A percentile compares a stretch with the other conserved stretches of the same genome.
Evolutionary conservation across 2,113 vertebrate genomes (phyloP).

Genomic region (Crypturellus undulatus): DNA sequence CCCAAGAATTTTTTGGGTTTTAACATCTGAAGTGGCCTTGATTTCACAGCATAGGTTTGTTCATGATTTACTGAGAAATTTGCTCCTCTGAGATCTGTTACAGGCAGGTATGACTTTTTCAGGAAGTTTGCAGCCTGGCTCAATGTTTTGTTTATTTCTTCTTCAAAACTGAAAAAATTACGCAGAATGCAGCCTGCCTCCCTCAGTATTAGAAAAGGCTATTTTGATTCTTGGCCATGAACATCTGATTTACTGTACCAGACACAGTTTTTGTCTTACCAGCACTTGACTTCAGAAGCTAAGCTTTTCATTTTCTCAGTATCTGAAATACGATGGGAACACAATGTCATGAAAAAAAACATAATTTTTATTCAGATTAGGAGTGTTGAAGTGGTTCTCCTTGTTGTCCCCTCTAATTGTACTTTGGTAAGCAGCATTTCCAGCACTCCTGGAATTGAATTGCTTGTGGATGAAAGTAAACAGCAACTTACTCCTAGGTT

Average conservation of each 20-base stretch:
- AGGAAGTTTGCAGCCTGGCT: neutral
- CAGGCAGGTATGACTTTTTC: constrained; percentile 39
- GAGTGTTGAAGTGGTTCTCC: neutral
- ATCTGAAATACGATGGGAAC: neutral
- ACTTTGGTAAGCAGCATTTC: neutral
- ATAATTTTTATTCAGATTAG: neutral
- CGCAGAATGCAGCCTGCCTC: neutral
- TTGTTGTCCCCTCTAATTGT: neutral
- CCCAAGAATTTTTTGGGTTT: neutral
- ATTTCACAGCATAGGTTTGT: neutral
- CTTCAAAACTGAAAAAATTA: constrained; percentile 19
- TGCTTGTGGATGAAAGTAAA: neutral
- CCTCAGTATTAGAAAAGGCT: neutral
- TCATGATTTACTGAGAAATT: constrained; percentile 7
- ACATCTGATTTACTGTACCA: neutral
- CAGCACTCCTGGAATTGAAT: neutral
- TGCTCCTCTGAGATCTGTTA: neutral
- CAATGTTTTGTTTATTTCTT: constrained; percentile 25
- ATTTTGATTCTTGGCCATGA: neutral
- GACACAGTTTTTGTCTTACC: neutral
- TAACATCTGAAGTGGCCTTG: constrained; percentile 30
- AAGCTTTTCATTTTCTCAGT: neutral
- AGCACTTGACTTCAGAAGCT: neutral
- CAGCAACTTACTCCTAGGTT: accelerated
- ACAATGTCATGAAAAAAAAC: no score